Conservation (phyloP, 2,113 vertebrate species). For the Calyptomena viridis region DNA sequence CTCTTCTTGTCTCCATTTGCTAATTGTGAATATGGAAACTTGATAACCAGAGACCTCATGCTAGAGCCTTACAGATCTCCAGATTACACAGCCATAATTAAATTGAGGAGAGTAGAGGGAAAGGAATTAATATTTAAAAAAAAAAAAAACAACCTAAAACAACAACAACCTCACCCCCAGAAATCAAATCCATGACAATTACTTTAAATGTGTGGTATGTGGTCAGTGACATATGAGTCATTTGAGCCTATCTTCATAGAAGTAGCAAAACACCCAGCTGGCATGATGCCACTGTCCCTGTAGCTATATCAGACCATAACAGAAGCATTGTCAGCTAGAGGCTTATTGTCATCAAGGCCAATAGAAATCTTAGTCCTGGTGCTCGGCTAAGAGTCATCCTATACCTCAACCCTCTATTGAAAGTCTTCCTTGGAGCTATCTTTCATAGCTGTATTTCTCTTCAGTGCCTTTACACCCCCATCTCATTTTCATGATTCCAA, state of each 20-base stretch:
- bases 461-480: background rate
- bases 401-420: background rate
- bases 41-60: slow-evolving; percentile 34
- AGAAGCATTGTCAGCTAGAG: background rate
- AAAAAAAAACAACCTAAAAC: background rate
- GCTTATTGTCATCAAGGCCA: background rate
- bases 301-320: background rate
- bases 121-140: background rate
- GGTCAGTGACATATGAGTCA: slow-evolving; percentile 55
- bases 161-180: background rate
- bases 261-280: slow-evolving; percentile 2
- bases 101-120: slow-evolving; percentile 25
- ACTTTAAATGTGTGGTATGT: slow-evolving; percentile 39
- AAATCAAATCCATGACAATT: slow-evolving; percentile 20
- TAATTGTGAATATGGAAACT: slow-evolving; percentile 55
- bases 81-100: slow-evolving; percentile 52
- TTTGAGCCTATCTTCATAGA: slow-evolving; percentile 24
- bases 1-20: slow-evolving; percentile 41
- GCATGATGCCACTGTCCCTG: background rate
- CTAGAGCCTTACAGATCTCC: slow-evolving; percentile 42
- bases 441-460: background rate
- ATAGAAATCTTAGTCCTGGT: background rate
- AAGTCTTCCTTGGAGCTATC: background rate
- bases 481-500: background rate
- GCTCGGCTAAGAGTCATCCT: background rate